Conservation (phyloP, 2,113 vertebrate species). For the Cygnus buccinator region DNA sequence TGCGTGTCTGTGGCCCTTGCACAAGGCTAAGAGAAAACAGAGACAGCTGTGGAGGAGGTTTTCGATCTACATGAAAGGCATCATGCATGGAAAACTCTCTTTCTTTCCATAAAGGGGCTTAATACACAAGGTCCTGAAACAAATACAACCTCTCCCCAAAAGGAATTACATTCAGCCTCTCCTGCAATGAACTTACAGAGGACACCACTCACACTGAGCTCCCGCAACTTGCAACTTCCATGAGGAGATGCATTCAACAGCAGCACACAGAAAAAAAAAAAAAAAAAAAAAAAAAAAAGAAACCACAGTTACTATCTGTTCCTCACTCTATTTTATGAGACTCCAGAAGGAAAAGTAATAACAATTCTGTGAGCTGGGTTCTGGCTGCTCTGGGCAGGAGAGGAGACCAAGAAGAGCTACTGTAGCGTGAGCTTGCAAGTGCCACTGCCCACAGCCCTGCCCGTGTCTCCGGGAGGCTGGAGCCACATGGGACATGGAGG, state of each 20-base stretch:
- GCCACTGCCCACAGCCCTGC: accelerated
- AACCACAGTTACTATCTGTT: background rate
- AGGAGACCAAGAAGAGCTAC: background rate
- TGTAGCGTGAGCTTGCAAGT: background rate
- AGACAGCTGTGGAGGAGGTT: background rate
- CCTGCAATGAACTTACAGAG: background rate
- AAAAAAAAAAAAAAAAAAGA: background rate
- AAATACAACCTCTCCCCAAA: background rate
- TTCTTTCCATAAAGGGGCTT: background rate
- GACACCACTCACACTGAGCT: background rate
- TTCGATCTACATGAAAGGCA: background rate
- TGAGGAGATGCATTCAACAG: background rate
- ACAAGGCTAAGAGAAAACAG: background rate
- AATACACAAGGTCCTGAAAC: background rate
- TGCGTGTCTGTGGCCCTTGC: background rate
- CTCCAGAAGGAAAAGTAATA: background rate
- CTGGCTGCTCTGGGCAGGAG: background rate
- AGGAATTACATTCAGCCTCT: background rate
- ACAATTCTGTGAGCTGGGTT: background rate
- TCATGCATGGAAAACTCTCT: background rate
- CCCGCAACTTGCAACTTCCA: background rate
- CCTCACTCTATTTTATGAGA: background rate
- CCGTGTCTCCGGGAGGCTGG: background rate
- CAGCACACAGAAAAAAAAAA: background rate
- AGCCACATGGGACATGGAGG: accelerated